Evolutionary conservation across 2,113 vertebrate species (phyloP), one percentile per base, ranked within the genome.

Genomic region (Ranitomeya variabilis): DNA sequence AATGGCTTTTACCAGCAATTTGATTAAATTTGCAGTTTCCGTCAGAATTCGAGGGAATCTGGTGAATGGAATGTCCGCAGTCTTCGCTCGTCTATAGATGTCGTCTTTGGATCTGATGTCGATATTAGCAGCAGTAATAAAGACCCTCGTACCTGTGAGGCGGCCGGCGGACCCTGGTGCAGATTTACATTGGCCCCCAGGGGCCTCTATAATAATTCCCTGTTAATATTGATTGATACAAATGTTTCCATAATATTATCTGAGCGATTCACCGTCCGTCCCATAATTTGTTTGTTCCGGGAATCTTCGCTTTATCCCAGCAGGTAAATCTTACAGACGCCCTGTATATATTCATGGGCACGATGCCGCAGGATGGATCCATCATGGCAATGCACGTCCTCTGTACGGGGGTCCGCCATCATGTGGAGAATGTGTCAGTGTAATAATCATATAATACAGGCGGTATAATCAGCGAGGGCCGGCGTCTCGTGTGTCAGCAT

Each of bases 391-490:
- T n/a, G 79, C 55, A 21, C 52, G 52, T 74, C 54, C n/a, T 6
- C 78, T 15, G 16, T 16, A 14, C 16, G 55, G 78, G 78, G 14
- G 54, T 80, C 55, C 7, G 7, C 19, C 23, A 31, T 26, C 26
- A 31, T 26, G 51, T 79, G 71, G 9, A 23, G 59, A 37, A 87
- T 55, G 85, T 86, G 60, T 66, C 85, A 55, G 87, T 77, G 23
- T 84, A 83, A 54, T 77, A 73, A 88, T 64, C 16, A 37, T 79
- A 62, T 78, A 79, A 85, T 67, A 79, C n/a, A 55, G 21, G 73
- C 57, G 52, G 12, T 18, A 54, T 64, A 62, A 79, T n/a, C 19
- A 82, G 64, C 54, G 23, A 37, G 80, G 60, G 60, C 23, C 51
- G n/a, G 19, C 26, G 6, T 67, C 45, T 31, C 16, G 7, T 80